A percentile compares a stretch with the other conserved stretches of the same genome.
phyloP scores from a whole-genome alignment of 2,888 invertebrate species.

The Drosophila subsilvestris region DNA sequence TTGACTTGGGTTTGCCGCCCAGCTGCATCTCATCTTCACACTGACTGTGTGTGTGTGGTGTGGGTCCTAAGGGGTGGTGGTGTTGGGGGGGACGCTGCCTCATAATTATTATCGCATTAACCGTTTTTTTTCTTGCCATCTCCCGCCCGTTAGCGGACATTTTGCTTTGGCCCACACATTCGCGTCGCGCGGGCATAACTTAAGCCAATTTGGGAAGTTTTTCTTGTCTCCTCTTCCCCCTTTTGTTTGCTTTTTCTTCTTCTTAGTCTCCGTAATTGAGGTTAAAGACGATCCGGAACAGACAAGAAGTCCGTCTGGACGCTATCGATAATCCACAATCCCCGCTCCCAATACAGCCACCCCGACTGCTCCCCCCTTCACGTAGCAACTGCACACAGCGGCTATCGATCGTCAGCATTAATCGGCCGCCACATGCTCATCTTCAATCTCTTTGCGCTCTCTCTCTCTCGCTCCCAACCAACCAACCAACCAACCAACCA shows the following conservation, averaged over 20 bases:
- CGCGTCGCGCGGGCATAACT: constrained; percentile 17
- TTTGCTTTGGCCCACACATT: constrained; percentile 5
- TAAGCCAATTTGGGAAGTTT: constrained; percentile 67
- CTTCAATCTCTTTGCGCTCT: not conserved
- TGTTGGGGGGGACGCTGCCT: constrained; percentile 40
- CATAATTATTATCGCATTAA: constrained; percentile 76
- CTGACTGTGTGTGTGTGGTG: too few relatives aligned
- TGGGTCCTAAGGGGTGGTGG: too few relatives aligned
- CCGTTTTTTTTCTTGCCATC: constrained; percentile 45
- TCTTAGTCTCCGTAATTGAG: constrained; percentile 28
- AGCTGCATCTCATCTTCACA: too few relatives aligned
- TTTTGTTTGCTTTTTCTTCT: constrained; percentile 2
- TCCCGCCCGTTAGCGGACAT: constrained; percentile 26
- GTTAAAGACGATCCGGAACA: constrained; percentile 28
- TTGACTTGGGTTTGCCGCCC: too few relatives aligned
- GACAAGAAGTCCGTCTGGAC: not conserved
- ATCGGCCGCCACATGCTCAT: not conserved
- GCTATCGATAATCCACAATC: constrained; percentile 34
- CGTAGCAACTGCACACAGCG: not conserved
- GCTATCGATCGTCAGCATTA: not conserved
- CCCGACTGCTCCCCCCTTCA: not conserved
- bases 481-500: constrained; percentile 8
- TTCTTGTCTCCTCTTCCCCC: not conserved
- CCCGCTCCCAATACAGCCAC: not conserved
- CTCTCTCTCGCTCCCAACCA: not conserved